Percentiles rank a stretch among this genome's conserved stretches.
phyloP scores from a whole-genome alignment of 1,140 invertebrate species.

The Phenacoccus solenopsis region DNA sequence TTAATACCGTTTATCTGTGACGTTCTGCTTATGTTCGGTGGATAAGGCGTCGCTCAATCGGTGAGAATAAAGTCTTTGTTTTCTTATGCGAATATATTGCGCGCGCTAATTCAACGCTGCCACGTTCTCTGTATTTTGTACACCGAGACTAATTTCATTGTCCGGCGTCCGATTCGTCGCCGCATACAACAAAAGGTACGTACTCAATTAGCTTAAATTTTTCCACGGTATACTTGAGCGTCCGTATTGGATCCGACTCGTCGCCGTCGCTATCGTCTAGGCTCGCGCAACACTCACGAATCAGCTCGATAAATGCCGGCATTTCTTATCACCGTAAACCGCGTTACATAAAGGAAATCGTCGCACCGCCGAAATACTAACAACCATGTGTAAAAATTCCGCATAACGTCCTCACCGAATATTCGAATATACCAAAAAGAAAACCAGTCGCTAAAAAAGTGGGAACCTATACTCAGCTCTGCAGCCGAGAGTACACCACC shows the following conservation, averaged over 20 bases:
- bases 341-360: too few relatives aligned
- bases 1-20: not conserved
- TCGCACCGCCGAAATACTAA: too few relatives aligned
- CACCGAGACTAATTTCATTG: not conserved
- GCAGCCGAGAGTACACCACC: not conserved
- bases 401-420: too few relatives aligned
- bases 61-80: not conserved
- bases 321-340: too few relatives aligned
- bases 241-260: too few relatives aligned
- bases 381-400: too few relatives aligned
- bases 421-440: not conserved
- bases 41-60: not conserved
- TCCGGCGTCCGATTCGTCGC: not conserved
- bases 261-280: too few relatives aligned
- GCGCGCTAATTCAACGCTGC: not conserved
- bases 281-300: too few relatives aligned
- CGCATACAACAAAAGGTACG: conserved; percentile 8
- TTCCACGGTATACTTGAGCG: not conserved
- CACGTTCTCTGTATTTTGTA: not conserved
- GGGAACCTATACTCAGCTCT: not conserved
- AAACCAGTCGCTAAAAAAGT: not conserved
- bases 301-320: too few relatives aligned
- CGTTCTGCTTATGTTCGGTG: not conserved
- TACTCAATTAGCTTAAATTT: not conserved
- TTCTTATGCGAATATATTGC: conserved; percentile 6